Base-by-base conservation (phyloP, 2,113 vertebrate species). In the Lepus timidus region DNA sequence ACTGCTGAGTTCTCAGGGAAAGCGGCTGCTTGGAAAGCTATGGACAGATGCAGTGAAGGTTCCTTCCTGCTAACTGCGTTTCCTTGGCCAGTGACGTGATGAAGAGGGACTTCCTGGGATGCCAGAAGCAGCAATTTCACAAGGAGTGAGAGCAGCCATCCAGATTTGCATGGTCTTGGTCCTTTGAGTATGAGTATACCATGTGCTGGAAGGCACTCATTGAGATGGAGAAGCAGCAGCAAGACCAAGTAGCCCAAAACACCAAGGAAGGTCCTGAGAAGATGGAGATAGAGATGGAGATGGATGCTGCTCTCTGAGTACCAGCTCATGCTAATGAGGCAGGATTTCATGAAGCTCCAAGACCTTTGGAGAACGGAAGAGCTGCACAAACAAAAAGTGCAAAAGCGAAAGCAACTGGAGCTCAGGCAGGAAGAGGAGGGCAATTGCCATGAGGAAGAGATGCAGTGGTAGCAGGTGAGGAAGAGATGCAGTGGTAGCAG, bases 161-260 rank as follows among this genome's bases (percentile, higher is more conserved):
- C 22, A 58, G 51, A 79, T 58, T 23, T 55, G 31, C 76, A 79
- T 99, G 99, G 98, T 99, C 99, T 1, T 99, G 99, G 31, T 98
- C 99, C 44, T 99, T 99, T 75, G 99, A 99, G 88, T 99, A 99
- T 0, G 99, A 99, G 81, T 99, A 99, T 17, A 99, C 99, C 82
- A 99, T 99, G 99, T 99, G 99, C 70, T 99, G 99, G 99, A 99
- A 99, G 97, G 99, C 99, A 84, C 98, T 99, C 83, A 99, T 99
- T 98, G 99, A 99, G 94, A 99, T 99, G 99, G 99, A 99, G 98
- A 99, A 99, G 98, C 99, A 99, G 96, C 99, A 99, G 98, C 99
- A 99, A 27, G 99, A 99, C 0, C 99, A 99, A 98, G 99, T 99
- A 78, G 99, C 99, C 93, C 98, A 99, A 67, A 99, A 99, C 98